These are phyloP conservation scores for Parthenolecanium corni DNA, from an alignment of 2,888 invertebrate species.

Conservation along the genomic window DNA sequence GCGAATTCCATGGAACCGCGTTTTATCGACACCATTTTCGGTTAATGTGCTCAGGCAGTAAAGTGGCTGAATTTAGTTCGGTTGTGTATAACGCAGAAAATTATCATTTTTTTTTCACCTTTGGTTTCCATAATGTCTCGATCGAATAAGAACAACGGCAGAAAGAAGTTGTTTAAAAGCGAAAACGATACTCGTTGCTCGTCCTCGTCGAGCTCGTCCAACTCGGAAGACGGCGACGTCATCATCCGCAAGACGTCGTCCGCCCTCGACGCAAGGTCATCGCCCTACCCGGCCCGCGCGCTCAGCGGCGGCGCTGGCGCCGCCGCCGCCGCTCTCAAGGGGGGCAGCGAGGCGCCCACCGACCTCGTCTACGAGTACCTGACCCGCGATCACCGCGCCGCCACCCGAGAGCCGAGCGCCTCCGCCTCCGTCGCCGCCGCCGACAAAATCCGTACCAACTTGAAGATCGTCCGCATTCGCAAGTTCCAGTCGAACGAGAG, in stretches of 20 bases:
- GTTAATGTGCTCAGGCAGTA: too few relatives aligned
- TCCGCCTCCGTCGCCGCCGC: too few relatives aligned
- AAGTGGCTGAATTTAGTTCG: too few relatives aligned
- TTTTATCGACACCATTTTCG: too few relatives aligned
- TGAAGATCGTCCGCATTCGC: conserved; percentile 13
- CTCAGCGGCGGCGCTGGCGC: conserved; percentile 37
- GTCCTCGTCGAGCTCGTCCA: conserved; percentile 21
- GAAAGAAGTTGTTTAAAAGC: not conserved
- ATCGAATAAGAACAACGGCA: conserved; percentile 22
- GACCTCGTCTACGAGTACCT: not conserved
- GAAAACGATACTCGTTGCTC: conserved; percentile 2
- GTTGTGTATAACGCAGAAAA: too few relatives aligned
- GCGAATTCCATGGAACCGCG: too few relatives aligned
- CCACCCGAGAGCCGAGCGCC: too few relatives aligned
- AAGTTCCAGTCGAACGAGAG: conserved; percentile 12
- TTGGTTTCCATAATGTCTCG: conserved; percentile 18
- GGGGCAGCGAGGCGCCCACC: not conserved
- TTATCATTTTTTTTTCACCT: not conserved
- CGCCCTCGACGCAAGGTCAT: conserved; percentile 42
- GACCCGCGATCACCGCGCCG: not conserved
- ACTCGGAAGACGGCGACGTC: conserved; percentile 19
- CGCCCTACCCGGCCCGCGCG: conserved; percentile 36
- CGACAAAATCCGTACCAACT: conserved; percentile 1
- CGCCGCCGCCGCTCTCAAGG: conserved; percentile 31
- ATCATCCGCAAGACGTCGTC: conserved; percentile 33